Conservation (phyloP, 2,888 invertebrate genomes). For the Torymus tubicola region DNA sequence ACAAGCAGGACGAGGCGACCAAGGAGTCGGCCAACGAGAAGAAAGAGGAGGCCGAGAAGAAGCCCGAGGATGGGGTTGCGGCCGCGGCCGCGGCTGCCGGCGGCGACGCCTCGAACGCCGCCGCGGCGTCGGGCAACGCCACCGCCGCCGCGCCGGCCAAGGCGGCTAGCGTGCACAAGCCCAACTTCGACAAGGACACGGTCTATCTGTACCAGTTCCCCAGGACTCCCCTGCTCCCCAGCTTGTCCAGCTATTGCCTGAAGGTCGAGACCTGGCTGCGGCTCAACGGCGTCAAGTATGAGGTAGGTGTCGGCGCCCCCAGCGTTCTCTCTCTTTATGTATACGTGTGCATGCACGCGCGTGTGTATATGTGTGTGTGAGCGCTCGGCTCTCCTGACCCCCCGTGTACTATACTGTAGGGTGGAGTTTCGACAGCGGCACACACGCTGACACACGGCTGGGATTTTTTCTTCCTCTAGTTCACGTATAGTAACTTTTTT, state of each 20-base stretch:
- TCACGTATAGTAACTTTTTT: too few relatives aligned
- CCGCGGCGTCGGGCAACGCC: constrained; percentile 68
- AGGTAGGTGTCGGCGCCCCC: constrained; percentile 82
- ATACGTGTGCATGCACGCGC: too few relatives aligned
- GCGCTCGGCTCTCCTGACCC: too few relatives aligned
- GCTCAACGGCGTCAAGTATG: constrained; percentile 93
- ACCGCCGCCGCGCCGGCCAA: constrained; percentile 82
- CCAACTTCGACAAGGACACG: constrained; percentile 92
- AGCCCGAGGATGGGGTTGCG: constrained; percentile 65
- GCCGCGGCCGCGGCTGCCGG: constrained; percentile 75
- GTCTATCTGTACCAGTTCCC: constrained; percentile 97
- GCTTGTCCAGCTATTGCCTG: constrained; percentile 93
- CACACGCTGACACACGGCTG: too few relatives aligned
- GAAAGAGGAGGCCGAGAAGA: constrained; percentile 73
- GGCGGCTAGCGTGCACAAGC: constrained; percentile 87
- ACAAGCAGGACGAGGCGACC: constrained; percentile 70
- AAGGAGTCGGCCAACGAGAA: constrained; percentile 73
- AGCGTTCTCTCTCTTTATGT: neutral
- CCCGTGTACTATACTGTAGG: too few relatives aligned
- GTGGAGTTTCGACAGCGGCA: too few relatives aligned
- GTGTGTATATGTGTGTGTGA: too few relatives aligned
- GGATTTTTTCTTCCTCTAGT: too few relatives aligned
- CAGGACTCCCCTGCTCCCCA: constrained; percentile 92
- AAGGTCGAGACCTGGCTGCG: constrained; percentile 98
- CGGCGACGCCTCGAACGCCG: constrained; percentile 78